Evolutionary conservation across 2,888 invertebrate species (phyloP).

Genomic region (Teinopalpus imperialis): DNA sequence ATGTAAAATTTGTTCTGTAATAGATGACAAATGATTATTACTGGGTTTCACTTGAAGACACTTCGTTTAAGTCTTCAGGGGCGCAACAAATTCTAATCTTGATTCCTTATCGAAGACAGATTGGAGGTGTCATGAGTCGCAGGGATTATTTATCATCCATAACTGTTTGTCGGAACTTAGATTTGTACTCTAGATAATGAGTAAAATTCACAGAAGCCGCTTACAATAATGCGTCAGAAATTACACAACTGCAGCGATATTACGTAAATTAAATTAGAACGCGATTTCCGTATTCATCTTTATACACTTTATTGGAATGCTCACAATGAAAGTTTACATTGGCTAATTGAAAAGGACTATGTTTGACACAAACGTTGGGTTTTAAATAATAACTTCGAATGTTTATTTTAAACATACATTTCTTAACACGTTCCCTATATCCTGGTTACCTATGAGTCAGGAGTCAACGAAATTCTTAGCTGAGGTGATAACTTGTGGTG

Average conservation of each 20-base stretch:
- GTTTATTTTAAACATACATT: conserved; percentile 3
- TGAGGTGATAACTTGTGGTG: too few species aligned
- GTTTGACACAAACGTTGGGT: background rate
- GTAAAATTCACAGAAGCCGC: background rate
- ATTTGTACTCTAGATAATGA: too few species aligned
- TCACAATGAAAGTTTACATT: conserved; percentile 18
- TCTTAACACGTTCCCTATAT: background rate
- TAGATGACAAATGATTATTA: too few species aligned
- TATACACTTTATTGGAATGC: conserved; percentile 7
- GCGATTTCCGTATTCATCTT: conserved; percentile 4
- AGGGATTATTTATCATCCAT: too few species aligned
- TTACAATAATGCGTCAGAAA: conserved; percentile 5
- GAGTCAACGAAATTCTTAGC: too few species aligned
- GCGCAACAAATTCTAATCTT: too few species aligned
- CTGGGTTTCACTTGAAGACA: too few species aligned
- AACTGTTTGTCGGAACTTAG: too few species aligned
- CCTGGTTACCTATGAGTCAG: background rate
- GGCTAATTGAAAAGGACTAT: background rate
- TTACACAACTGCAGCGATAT: background rate
- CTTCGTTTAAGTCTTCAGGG: too few species aligned
- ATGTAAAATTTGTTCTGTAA: too few species aligned
- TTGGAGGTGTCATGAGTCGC: too few species aligned
- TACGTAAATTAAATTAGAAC: conserved; percentile 8
- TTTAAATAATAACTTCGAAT: conserved; percentile 3
- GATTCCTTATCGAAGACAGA: too few species aligned